A percentile compares a stretch with the other conserved stretches of the same genome.
phyloP scores from a whole-genome alignment of 2,888 invertebrate genomes.

The Cephus sareptanus region DNA sequence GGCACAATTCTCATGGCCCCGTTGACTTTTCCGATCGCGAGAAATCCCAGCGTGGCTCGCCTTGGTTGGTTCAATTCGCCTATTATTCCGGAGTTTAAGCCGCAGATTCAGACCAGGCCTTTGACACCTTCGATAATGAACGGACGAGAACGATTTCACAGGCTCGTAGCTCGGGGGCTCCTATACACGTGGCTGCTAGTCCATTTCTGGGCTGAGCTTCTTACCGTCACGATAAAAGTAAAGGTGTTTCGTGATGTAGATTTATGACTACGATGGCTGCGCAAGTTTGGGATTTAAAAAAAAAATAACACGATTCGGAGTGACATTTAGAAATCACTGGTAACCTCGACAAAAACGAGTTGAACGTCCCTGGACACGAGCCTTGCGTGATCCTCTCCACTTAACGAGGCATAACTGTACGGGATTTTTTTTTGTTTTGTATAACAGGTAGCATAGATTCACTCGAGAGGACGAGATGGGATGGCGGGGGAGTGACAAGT shows the following conservation, averaged over 20 bases:
- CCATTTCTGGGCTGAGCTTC: background rate
- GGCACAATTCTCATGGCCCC: conserved; percentile 50
- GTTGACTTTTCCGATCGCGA: conserved; percentile 44
- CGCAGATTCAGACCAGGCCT: background rate
- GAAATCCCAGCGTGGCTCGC: conserved; percentile 31
- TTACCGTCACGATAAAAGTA: background rate
- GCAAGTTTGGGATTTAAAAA: background rate
- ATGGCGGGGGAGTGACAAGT: background rate
- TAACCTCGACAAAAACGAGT: conserved; percentile 3
- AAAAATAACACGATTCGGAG: background rate
- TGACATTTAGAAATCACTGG: background rate
- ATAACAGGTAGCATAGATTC: background rate
- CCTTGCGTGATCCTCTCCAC: conserved; percentile 2
- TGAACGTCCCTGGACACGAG: conserved; percentile 4
- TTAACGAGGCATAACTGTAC: conserved; percentile 1
- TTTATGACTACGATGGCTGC: background rate
- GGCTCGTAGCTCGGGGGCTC: background rate
- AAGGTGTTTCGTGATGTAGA: background rate
- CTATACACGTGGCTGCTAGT: background rate
- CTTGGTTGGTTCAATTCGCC: background rate
- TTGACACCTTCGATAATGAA: background rate
- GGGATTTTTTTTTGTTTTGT: background rate
- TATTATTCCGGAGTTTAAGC: background rate
- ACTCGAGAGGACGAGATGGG: background rate
- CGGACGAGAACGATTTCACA: background rate